Base-by-base conservation (phyloP, 1,140 invertebrate species). In the Habropoda laboriosa region DNA sequence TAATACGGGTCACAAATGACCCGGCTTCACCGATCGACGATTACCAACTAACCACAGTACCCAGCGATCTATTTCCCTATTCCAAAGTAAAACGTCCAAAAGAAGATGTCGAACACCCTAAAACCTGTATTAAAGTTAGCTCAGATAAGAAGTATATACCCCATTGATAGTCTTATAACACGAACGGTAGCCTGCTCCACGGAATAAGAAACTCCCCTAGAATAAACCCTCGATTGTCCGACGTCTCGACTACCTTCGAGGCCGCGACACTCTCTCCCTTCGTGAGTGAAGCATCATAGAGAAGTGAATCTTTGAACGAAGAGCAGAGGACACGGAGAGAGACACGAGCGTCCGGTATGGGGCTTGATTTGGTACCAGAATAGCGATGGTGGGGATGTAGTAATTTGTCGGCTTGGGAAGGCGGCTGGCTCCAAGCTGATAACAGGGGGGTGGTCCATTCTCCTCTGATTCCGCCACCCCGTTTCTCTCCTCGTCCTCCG, bases 361-460 rank as follows among this genome's bases (percentile, higher is more conserved):
- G 79, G 80, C 74, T 81, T 89, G 88, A 89, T 91, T 91, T 89
- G 86, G 83, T 85, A 83, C 68, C 51, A 53, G 81, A 77, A 79
- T 75, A 53, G 75, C 71, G 80, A 79, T 77, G 83, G 86, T 86
- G 85, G 87, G 88, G 89, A 86, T 86, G 90, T 90, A 92, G 91
- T 92, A 92, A 92, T 92, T 92, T 92, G 91, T 92, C 91, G 90
- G 90, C 91, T 91, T 88, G 90, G 88, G 80, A 87, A 90, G 88
- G 86, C 88, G 87, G 88, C 91, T 91, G 90, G 89, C 80, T 88
- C 83, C 84, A 80, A 87, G 87, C 90, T 92, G 91, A 92, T 92
- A 92, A 92, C 91, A 82, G 87, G 84, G n/a, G 84, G 87, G 82
- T 91, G 91, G 91, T 92, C 90, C 91, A 92, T 92, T 91, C 89